Base-by-base conservation (phyloP, 2,888 invertebrate genomes). In the Eurois occulta region DNA sequence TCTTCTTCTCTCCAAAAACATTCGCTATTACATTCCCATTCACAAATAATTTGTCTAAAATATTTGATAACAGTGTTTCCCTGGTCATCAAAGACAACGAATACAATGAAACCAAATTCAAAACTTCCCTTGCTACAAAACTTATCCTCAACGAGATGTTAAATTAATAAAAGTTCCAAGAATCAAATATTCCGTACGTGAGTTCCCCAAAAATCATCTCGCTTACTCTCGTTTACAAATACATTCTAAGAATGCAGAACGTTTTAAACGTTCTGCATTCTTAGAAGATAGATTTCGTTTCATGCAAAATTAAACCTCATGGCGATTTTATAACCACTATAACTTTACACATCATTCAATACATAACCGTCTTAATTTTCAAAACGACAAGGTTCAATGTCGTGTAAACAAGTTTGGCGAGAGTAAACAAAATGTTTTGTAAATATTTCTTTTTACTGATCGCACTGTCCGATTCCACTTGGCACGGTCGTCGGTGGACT, bases 231-330 rank as follows among this genome's bases (percentile, higher is more conserved):
- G 58, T 72, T 85, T 89, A 70, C 66, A 79, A 83, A 89, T 46
- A 38, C 58, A 83, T 87, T 89, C 89, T 81, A 28, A 89, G 87
- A 87, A 87, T 65, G 75, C 77, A 78, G 48, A 79, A 80, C 52
- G 55, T 28, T 76, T 43, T 65, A 77, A 69, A n/a, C n/a, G n/a
- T n/a, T n/a, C n/a, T n/a, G n/a, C n/a, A n/a, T n/a, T n/a, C n/a
- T n/a, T n/a, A n/a, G n/a, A n/a, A n/a, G n/a, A n/a, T n/a, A n/a
- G 52, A 86, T 78, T 77, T 78, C 38, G 41, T 78, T 79, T 69
- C 62, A 84, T 69, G 68, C 78, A 70, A 86, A 81, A 87, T 78
- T 68, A 73, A 84, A 75, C 52, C 64, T 48, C 55, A 77, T n/a
- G 70, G 74, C 66, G n/a, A 21, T 80, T 70, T 43, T 35, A 52